These are phyloP conservation scores for Cheilosia vulpina DNA, from an alignment of 2,888 invertebrate species.

Conservation along the genomic window DNA sequence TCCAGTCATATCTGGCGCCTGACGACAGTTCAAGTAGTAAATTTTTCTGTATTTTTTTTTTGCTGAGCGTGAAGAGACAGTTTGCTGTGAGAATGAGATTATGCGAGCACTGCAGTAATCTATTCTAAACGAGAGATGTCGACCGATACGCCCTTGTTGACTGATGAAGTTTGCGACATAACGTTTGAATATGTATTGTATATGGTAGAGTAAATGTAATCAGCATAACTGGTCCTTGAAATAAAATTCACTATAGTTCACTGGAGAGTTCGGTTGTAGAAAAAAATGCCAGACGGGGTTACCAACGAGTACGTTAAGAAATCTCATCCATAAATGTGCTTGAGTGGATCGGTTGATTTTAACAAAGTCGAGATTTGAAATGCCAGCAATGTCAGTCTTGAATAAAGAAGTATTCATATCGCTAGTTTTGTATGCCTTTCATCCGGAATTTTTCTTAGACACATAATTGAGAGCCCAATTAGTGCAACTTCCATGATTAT, in stretches of 20 bases:
- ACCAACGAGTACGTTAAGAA: no score
- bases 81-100: not conserved
- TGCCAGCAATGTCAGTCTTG: no score
- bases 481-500: no score
- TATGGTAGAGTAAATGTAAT: not conserved
- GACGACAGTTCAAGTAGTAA: slow-evolving; percentile 47
- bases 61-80: not conserved
- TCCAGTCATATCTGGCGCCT: slow-evolving; percentile 65
- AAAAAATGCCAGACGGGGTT: no score
- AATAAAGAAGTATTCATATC: no score
- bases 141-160: not conserved
- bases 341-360: no score
- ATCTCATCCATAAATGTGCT: no score
- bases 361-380: no score
- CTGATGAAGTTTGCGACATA: not conserved
- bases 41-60: slow-evolving; percentile 29
- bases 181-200: not conserved
- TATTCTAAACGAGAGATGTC: not conserved
- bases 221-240: not conserved
- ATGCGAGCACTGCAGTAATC: slow-evolving; percentile 6
- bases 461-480: no score
- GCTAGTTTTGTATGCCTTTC: no score
- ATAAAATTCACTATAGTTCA: not conserved
- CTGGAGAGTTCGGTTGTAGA: no score
- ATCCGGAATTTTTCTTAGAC: no score